A percentile compares a stretch with the other conserved stretches of the same genome.
phyloP scores from a whole-genome alignment of 2,888 invertebrate genomes.

The Tridacna crocea region DNA sequence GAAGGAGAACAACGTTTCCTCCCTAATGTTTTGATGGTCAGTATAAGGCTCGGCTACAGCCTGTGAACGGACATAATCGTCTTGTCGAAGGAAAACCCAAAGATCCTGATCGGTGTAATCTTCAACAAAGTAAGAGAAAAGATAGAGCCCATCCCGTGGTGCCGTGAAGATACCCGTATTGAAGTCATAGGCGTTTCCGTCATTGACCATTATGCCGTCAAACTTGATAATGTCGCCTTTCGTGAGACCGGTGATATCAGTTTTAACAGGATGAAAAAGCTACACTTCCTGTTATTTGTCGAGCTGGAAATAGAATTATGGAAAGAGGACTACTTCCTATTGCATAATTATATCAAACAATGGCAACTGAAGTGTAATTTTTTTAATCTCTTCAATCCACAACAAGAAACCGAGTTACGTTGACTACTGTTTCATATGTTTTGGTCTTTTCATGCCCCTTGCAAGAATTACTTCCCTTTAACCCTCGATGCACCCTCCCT shows the following conservation, averaged over 20 bases:
- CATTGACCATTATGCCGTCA: constrained; percentile 1
- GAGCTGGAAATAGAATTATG: background rate
- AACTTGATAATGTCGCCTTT: no score
- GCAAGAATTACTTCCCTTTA: no score
- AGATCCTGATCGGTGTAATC: constrained; percentile 6
- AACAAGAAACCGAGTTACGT: no score
- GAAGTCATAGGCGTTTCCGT: constrained; percentile 1
- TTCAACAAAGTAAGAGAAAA: background rate
- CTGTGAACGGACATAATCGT: no score
- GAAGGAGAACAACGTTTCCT: background rate
- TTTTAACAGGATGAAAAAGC: background rate
- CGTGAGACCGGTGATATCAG: background rate
- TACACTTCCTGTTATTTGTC: background rate
- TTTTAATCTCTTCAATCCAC: no score
- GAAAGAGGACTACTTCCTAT: no score
- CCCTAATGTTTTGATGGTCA: constrained; percentile 5
- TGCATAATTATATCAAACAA: no score
- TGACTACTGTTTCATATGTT: no score
- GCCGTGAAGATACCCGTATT: background rate
- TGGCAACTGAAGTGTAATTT: no score
- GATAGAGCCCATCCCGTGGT: no score
- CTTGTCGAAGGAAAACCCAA: background rate
- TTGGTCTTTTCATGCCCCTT: no score
- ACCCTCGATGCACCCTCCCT: no score
- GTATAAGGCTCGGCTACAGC: background rate